Percentiles rank a stretch among this genome's conserved stretches.
Evolutionary conservation across 2,113 vertebrate genomes (phyloP).

Genomic region (Salvelinus alpinus): DNA sequence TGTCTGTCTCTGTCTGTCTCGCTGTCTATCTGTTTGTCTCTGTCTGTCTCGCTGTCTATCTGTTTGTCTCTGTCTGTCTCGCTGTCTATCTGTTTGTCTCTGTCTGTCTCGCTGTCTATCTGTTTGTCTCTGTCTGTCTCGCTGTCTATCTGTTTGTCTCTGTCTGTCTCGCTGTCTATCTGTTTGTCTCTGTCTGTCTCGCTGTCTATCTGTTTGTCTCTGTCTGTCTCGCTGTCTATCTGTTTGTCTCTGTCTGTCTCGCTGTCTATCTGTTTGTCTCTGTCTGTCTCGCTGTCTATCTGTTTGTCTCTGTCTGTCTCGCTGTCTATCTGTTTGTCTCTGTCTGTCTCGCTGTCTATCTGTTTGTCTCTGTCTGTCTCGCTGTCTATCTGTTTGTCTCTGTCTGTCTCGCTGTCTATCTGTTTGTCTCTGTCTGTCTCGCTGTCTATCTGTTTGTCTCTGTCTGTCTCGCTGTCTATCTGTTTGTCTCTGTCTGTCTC

Average conservation of each 20-base stretch:
- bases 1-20: no score
- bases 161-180: not conserved
- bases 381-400: not conserved
- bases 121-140: not conserved
- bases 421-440: not conserved
- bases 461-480: not conserved
- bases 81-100: not conserved
- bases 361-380: not conserved
- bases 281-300: not conserved
- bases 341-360: not conserved
- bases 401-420: not conserved
- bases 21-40: not conserved
- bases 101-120: not conserved
- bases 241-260: not conserved
- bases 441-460: not conserved
- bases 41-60: not conserved
- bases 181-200: not conserved
- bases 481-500: not conserved
- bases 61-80: not conserved
- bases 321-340: not conserved
- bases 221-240: not conserved
- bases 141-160: not conserved
- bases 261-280: not conserved
- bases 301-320: not conserved
- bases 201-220: not conserved